A percentile compares a stretch with the other conserved stretches of the same genome.
Evolutionary conservation across 2,113 vertebrate species (phyloP).

Genomic region (zebrafish (Danio rerio)): DNA sequence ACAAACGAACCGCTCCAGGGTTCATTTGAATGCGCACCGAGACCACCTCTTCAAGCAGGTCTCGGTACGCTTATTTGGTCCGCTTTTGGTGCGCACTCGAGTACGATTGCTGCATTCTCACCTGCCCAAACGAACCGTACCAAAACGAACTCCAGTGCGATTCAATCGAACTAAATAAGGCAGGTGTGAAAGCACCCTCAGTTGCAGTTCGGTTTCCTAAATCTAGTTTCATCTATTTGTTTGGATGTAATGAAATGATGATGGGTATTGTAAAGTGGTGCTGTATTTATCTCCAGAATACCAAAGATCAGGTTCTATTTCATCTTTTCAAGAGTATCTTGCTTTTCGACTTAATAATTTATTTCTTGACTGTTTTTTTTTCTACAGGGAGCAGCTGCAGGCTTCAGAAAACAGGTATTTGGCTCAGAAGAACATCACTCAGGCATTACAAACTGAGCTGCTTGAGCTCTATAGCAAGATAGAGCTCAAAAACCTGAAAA

Average conservation of each 20-base stretch:
- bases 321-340: not conserved
- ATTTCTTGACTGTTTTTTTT: conserved; percentile 2
- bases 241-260: not conserved
- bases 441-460: conserved; percentile 87
- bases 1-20: too few relatives aligned
- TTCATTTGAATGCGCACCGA: too few relatives aligned
- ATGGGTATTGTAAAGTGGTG: not conserved
- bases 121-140: too few relatives aligned
- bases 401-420: conserved; percentile 86
- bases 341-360: not conserved
- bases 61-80: too few relatives aligned
- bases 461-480: conserved; percentile 86
- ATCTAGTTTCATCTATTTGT: not conserved
- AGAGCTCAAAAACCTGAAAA: conserved; percentile 77
- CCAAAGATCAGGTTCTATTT: not conserved
- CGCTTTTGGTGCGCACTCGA: too few relatives aligned
- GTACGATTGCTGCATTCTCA: too few relatives aligned
- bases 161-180: too few relatives aligned
- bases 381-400: conserved; percentile 79
- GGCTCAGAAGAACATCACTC: conserved; percentile 83
- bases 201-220: too few relatives aligned
- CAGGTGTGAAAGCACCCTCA: too few relatives aligned
- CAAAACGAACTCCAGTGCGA: too few relatives aligned
- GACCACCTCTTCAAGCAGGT: too few relatives aligned
- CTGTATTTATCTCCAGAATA: not conserved